Evolutionary conservation across 2,888 invertebrate genomes (phyloP), one percentile per base, ranked within the genome.

Genomic region (Phlogophora meticulosa): DNA sequence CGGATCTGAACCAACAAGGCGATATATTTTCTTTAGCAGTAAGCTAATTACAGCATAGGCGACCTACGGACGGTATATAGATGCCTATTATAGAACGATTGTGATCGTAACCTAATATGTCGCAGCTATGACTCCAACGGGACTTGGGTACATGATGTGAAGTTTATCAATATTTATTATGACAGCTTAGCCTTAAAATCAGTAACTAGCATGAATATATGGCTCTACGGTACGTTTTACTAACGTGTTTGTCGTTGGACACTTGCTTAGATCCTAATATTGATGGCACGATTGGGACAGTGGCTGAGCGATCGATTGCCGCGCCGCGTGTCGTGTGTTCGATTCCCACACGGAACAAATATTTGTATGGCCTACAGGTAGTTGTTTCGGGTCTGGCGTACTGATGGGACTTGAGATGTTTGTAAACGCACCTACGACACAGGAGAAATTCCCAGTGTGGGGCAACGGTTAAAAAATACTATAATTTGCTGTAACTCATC

Each of bases 1-100:
- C 92, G 92, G 92, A 93, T 91, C 90, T 90, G 83, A 86, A 85
- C 92, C 73, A 84, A 89, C 86, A 86, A 76, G 88, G 89, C 81
- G 88, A 88, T 90, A 89, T 88, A 87, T 88, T 90, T 90, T 90
- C 87, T 88, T 86, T 83, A 72, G 63, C 34, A 68, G 86, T 87
- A 85, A 86, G 82, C 87, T 92, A 91, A 91, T 92, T 91, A 86
- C 82, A 70, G 72, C 24, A 48, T 62, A 24, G 55, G 42, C 62
- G 74, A 63, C 73, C 75, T 59, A 62, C 63, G 48, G 36, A 42
- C 87, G 85, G 66, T 85, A 81, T 85, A 85, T 79, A 85, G 85
- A 61, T 13, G 42, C 17, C 42, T 72, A 68, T 77, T 72, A 78
- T 61, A 64, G 32, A 51, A 45, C 61, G 67, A 72, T 80, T 76